Conservation (phyloP, 2,797 vertebrate species). For the Neomorphus geoffroyi region DNA sequence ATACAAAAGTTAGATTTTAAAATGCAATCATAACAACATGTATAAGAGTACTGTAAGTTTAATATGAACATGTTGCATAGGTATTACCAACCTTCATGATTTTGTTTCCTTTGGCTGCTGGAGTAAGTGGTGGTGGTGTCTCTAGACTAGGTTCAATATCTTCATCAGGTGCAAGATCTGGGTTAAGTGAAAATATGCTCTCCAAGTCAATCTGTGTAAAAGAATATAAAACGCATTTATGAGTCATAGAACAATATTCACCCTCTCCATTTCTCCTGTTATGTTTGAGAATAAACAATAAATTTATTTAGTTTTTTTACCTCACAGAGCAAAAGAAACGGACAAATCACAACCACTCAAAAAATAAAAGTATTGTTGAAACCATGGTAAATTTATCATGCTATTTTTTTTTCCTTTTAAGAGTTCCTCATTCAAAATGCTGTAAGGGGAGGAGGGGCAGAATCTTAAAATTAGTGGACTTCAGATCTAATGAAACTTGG, state of each 20-base stretch:
- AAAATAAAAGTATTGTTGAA: neutral
- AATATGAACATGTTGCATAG: neutral
- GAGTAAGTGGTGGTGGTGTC: slow-evolving; percentile 83
- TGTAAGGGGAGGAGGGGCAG: neutral
- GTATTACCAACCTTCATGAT: slow-evolving; percentile 88
- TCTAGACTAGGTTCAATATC: slow-evolving; percentile 89
- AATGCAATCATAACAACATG: neutral
- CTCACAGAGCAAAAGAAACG: neutral
- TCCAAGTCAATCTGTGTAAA: slow-evolving; percentile 90
- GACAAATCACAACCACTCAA: neutral
- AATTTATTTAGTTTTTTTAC: neutral
- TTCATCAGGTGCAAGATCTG: slow-evolving; percentile 90
- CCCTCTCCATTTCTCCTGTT: neutral
- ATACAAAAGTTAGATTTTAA: neutral
- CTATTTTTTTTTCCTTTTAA: neutral
- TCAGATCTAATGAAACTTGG: neutral
- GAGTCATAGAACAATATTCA: slow-evolving; percentile 1
- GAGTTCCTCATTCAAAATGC: neutral
- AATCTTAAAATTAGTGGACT: neutral
- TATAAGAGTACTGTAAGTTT: neutral
- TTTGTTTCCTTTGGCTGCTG: slow-evolving; percentile 89
- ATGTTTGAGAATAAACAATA: neutral
- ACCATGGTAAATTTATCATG: neutral
- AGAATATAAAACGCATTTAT: neutral
- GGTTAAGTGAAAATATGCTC: slow-evolving; percentile 94